Percentiles rank a stretch among this genome's conserved stretches.
phyloP scores from a whole-genome alignment of 1,140 invertebrate species.

The Oncopeltus fasciatus region DNA sequence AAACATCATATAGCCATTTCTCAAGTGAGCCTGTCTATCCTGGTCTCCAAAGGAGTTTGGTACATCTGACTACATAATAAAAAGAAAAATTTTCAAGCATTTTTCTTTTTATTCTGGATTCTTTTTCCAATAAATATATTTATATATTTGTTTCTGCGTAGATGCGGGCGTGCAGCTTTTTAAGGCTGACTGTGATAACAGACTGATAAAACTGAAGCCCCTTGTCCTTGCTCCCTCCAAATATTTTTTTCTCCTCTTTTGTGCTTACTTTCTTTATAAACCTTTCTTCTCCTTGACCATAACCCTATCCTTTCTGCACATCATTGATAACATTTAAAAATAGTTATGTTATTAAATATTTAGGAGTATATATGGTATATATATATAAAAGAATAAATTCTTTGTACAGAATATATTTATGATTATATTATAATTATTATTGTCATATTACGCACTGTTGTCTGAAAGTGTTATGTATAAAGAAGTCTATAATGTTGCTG shows the following conservation, averaged over 20 bases:
- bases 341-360: background rate
- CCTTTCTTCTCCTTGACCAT: background rate
- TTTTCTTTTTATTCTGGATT: too few species aligned
- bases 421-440: conserved; percentile 1
- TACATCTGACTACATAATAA: background rate
- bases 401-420: conserved; percentile 9
- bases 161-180: background rate
- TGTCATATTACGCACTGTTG: background rate
- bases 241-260: background rate
- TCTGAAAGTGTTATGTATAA: background rate
- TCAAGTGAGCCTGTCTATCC: too few species aligned
- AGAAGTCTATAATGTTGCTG: background rate
- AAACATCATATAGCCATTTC: too few species aligned
- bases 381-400: background rate
- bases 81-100: background rate
- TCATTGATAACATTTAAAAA: background rate
- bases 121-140: too few species aligned
- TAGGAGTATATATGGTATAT: background rate
- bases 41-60: background rate
- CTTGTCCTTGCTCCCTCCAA: background rate
- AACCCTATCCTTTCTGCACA: too few species aligned
- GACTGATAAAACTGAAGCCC: conserved; percentile 1
- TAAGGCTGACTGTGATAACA: background rate
- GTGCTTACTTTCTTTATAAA: background rate
- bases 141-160: conserved; percentile 4